Conservation (phyloP, 92 coral and sea anemone genomes). For the Blastomussa wellsi region DNA sequence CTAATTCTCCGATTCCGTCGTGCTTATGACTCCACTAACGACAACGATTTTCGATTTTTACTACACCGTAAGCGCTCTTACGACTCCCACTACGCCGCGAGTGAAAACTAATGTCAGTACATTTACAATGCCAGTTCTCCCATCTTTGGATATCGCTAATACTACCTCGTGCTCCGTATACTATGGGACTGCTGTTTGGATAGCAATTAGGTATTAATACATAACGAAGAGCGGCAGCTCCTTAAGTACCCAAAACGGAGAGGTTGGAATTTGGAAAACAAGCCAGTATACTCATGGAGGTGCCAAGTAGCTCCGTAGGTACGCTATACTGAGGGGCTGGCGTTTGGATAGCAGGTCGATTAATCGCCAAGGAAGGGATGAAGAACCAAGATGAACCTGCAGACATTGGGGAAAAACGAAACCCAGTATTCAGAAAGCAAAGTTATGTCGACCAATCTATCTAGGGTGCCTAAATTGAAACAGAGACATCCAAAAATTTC, state of each 20-base stretch:
- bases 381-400: slow-evolving; percentile 93
- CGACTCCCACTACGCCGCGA: too few relatives aligned
- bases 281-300: slow-evolving; percentile 51
- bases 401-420: neutral
- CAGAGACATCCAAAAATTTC: too few relatives aligned
- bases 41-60: too few relatives aligned
- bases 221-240: slow-evolving; percentile 49
- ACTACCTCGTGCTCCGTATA: neutral
- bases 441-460: neutral
- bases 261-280: slow-evolving; percentile 77
- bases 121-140: neutral
- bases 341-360: slow-evolving; percentile 88
- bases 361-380: slow-evolving; percentile 87
- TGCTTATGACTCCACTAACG: too few relatives aligned
- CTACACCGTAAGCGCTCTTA: too few relatives aligned
- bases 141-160: neutral
- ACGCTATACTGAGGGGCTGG: slow-evolving; percentile 97
- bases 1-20: too few relatives aligned
- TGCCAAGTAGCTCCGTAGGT: slow-evolving; percentile 79
- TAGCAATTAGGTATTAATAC: neutral
- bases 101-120: neutral
- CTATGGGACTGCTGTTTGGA: neutral
- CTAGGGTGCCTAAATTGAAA: too few relatives aligned
- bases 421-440: neutral
- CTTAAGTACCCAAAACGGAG: slow-evolving; percentile 75